Percentiles rank a stretch among this genome's conserved stretches.
Evolutionary conservation across 2,113 vertebrate species (phyloP).

Genomic region (Cebus imitator): DNA sequence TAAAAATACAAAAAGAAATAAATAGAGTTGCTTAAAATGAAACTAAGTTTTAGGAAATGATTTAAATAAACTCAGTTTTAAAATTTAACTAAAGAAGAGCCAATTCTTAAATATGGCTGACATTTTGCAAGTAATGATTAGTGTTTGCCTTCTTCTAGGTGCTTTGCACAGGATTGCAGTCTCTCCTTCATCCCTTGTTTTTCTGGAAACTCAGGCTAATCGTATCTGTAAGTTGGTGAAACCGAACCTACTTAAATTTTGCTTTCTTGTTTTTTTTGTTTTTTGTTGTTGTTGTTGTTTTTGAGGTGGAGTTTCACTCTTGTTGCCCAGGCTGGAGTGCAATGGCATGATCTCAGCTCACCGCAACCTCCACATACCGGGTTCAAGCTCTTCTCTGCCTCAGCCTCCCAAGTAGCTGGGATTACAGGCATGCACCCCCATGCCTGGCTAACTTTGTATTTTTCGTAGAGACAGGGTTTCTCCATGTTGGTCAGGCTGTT

Average conservation of each 20-base stretch:
- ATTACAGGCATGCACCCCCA: no score
- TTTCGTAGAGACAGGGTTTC: no score
- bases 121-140: not conserved
- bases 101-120: not conserved
- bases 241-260: not conserved
- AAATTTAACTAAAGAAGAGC: not conserved
- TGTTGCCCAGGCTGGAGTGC: no score
- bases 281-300: no score
- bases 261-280: not conserved
- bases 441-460: no score
- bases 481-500: no score
- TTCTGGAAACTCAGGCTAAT: not conserved
- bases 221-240: not conserved
- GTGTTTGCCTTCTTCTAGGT: not conserved
- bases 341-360: no score
- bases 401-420: no score
- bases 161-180: not conserved
- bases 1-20: not conserved
- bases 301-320: no score
- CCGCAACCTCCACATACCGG: no score
- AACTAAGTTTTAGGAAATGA: slow-evolving; percentile 7
- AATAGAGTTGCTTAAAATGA: not conserved
- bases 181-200: not conserved
- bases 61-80: not conserved
- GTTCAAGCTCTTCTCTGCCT: no score